phyloP scores from a whole-genome alignment of 1,140 invertebrate species.

The Drosophila sechellia region DNA sequence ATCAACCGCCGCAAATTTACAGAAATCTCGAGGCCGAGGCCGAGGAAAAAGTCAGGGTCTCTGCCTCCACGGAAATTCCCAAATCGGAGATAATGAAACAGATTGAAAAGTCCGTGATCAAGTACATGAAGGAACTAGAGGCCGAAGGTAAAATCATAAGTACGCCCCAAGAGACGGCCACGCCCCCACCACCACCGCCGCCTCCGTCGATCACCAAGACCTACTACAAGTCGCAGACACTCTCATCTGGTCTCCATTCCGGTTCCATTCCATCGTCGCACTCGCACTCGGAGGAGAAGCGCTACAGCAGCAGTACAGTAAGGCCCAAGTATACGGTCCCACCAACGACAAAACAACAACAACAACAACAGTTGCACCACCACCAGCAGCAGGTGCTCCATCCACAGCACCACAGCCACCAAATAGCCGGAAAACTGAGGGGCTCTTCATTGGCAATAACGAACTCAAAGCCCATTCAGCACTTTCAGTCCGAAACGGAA shows the following conservation, averaged over 20 bases:
- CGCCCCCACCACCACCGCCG: conserved; percentile 36
- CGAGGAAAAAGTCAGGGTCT: conserved; percentile 72
- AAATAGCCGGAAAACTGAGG: conserved; percentile 6
- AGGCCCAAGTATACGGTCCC: conserved; percentile 58
- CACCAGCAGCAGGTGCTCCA: conserved; percentile 23
- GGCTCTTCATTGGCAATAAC: background rate
- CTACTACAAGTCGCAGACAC: conserved; percentile 71
- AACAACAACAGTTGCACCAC: conserved; percentile 17
- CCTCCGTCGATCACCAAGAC: conserved; percentile 54
- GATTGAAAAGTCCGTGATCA: conserved; percentile 80
- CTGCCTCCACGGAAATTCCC: conserved; percentile 82
- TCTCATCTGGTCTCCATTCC: conserved; percentile 14
- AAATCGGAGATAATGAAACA: conserved; percentile 84
- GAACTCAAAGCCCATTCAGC: conserved; percentile 49
- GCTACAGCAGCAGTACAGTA: conserved; percentile 63
- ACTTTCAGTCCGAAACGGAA: conserved; percentile 72
- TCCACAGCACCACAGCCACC: conserved; percentile 21
- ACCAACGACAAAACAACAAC: conserved; percentile 3
- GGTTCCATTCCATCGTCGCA: background rate
- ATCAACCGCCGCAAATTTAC: conserved; percentile 34
- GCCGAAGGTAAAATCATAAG: conserved; percentile 79
- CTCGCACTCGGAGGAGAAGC: conserved; percentile 56
- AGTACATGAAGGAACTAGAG: conserved; percentile 83
- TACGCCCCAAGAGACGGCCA: conserved; percentile 56
- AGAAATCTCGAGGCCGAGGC: conserved; percentile 58